These are phyloP conservation scores for Diadema setosum DNA, from an alignment of 35 echinoderm and acorn worm species.

Conservation along the genomic window DNA sequence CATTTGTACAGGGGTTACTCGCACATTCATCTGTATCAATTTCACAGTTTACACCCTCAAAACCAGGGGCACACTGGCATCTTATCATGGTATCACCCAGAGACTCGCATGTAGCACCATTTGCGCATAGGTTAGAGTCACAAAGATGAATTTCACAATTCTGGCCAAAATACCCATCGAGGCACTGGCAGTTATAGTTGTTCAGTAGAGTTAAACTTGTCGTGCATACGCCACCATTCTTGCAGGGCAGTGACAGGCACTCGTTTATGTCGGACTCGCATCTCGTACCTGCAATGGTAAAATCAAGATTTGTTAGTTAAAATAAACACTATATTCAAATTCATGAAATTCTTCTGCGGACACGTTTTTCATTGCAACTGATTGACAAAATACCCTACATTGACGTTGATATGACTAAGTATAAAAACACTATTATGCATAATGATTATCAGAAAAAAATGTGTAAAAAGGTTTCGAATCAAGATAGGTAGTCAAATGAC, in stretches of 20 bases:
- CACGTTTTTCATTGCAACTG: conserved; percentile 13
- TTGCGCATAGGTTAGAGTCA: neutral
- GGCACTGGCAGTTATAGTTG: neutral
- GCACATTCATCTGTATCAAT: conserved; percentile 11
- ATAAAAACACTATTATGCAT: neutral
- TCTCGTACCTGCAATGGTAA: neutral
- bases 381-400: neutral
- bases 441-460: conserved; percentile 58
- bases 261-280: conserved; percentile 15
- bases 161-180: neutral
- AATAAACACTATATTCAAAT: no score
- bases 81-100: neutral
- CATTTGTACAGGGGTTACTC: conserved; percentile 26
- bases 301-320: no score
- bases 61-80: neutral
- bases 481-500: conserved; percentile 28
- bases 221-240: conserved; percentile 15
- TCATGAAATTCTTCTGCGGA: no score
- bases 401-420: conserved; percentile 23
- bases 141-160: neutral
- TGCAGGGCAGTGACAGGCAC: neutral
- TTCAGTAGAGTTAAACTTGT: neutral
- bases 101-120: neutral
- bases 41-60: conserved; percentile 8
- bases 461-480: conserved; percentile 35